Evolutionary conservation across 2,113 vertebrate genomes (phyloP).

Genomic region (Epinephelus fuscoguttatus): DNA sequence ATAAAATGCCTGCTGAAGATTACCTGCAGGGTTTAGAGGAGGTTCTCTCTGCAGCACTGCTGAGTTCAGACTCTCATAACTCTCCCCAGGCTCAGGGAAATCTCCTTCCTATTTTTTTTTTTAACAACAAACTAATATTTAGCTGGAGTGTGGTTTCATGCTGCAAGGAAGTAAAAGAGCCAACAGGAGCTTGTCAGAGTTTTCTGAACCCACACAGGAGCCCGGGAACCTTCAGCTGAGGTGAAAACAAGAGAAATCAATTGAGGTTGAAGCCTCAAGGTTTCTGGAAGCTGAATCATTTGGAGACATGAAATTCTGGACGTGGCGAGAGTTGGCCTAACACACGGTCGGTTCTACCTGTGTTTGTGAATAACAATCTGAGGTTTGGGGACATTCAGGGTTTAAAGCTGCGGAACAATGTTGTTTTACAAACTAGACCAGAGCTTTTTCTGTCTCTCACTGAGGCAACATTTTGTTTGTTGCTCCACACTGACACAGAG

Average conservation of each 20-base stretch:
- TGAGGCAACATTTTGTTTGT: too few relatives aligned
- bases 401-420: too few relatives aligned
- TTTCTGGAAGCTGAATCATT: background rate
- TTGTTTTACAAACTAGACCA: background rate
- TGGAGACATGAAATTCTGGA: background rate
- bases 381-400: background rate
- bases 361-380: background rate
- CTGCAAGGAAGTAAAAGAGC: background rate
- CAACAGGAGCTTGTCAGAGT: background rate
- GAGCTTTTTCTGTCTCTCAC: background rate
- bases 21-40: slow-evolving; percentile 1
- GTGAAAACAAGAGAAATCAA: slow-evolving; percentile 11
- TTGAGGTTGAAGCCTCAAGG: background rate
- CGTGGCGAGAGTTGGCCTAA: too few relatives aligned
- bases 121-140: background rate
- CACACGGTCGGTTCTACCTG: background rate
- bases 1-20: slow-evolving; percentile 12
- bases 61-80: background rate
- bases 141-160: slow-evolving; percentile 10
- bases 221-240: background rate
- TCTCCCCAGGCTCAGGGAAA: background rate
- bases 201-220: background rate
- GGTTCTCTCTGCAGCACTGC: background rate
- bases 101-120: background rate
- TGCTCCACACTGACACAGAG: too few relatives aligned